These are phyloP conservation scores for Antechinus flavipes DNA, from an alignment of 2,113 vertebrate genomes.

Conservation along the genomic window DNA sequence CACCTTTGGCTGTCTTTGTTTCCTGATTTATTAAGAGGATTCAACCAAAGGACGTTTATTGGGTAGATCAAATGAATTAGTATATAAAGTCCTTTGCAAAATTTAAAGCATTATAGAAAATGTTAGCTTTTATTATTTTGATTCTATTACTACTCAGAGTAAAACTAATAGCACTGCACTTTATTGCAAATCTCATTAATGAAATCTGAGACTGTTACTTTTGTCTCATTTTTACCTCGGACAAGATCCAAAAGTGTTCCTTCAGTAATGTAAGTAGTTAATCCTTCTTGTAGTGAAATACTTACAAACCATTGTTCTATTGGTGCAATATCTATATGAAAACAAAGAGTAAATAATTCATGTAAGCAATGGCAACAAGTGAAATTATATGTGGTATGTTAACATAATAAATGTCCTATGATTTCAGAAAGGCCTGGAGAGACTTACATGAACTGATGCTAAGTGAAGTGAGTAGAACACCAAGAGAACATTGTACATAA, in stretches of 20 bases:
- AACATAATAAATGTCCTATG: background rate
- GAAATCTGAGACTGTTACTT: constrained; percentile 4
- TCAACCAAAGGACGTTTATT: background rate
- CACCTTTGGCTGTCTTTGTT: background rate
- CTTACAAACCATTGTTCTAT: constrained; percentile 77
- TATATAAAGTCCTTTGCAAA: background rate
- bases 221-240: constrained; percentile 66
- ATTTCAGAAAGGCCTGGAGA: too few relatives aligned
- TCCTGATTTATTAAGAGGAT: background rate
- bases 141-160: background rate
- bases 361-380: background rate
- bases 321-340: constrained; percentile 68
- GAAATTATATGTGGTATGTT: background rate
- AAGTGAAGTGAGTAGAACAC: too few relatives aligned
- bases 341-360: constrained; percentile 41
- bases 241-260: constrained; percentile 68
- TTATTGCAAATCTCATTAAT: background rate
- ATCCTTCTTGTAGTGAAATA: constrained; percentile 69
- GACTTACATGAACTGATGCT: too few relatives aligned
- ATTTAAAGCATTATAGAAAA: background rate
- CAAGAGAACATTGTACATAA: too few relatives aligned
- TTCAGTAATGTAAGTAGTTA: constrained; percentile 72
- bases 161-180: background rate
- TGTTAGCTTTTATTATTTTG: background rate
- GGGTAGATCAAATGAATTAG: background rate